Base-by-base conservation (phyloP, 2,113 vertebrate species). In the Phylloscopus trochiloides region DNA sequence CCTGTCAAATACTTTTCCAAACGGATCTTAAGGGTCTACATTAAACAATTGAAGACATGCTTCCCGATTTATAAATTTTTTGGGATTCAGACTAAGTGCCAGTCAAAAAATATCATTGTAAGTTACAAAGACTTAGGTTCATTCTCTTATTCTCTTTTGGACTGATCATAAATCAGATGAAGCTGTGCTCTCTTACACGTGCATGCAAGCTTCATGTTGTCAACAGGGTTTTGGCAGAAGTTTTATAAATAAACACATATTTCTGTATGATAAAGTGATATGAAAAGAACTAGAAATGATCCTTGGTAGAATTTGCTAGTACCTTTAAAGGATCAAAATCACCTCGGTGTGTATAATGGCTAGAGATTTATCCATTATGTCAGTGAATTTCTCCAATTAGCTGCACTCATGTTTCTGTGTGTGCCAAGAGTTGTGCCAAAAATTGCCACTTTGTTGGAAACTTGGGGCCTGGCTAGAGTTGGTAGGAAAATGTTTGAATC, bases 91-190 rank as follows among this genome's bases (percentile, higher is more conserved):
- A 47, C 16, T 26, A 38, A 73, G 10, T 68, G 29, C 4, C 29
- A 51, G 10, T 36, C 21, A 66, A 71, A 84, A 94, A 36, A 10
- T 19, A 61, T 11, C 0, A 0, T 1, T 6, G 20, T 51, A 79
- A 90, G 11, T 32, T 9, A 54, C n/a, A 40, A 32, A 47, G 22
- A 55, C 14, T 32, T 66, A 43, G 12, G 10, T 29, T 13, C 7
- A 9, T 50, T 75, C 54, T 70, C 17, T 52, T 42, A n/a, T 42
- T 22, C 45, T 65, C 29, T 43, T 59, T 14, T 17, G 43, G 31
- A 21, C 1, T 52, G 24, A 88, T 54, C 52, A 58, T 22, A 83
- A 88, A 73, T 28, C 25, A 51, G 40, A 20, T 25, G 31, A 29
- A 86, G 31, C 6, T 86, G 22, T 61, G 34, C 8, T 71, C 3